phyloP scores from a whole-genome alignment of 2,888 invertebrate species.

The Diadegma fenestrale region DNA sequence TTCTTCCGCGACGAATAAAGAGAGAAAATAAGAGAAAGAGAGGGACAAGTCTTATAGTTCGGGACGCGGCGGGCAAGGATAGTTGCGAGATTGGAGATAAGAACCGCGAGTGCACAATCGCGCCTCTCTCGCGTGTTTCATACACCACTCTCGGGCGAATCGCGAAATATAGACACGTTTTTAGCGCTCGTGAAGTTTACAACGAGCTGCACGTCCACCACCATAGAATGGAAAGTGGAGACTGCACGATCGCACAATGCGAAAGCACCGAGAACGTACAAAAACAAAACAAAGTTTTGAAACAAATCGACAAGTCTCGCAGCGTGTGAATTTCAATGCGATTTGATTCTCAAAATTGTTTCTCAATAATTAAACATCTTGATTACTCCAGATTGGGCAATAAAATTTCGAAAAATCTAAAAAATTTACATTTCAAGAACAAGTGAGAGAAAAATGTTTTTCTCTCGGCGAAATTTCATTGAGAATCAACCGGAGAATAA shows the following conservation, averaged over 20 bases:
- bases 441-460: too few species aligned
- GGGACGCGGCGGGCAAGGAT: constrained; percentile 38
- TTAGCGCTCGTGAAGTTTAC: constrained; percentile 45
- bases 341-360: background rate
- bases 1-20: constrained; percentile 73
- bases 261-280: constrained; percentile 28
- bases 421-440: too few species aligned
- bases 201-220: constrained; percentile 43
- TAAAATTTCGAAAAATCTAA: too few species aligned
- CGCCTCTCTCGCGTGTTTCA: constrained; percentile 51
- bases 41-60: constrained; percentile 49
- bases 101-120: constrained; percentile 70
- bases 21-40: constrained; percentile 56
- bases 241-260: constrained; percentile 29
- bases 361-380: background rate
- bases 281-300: constrained; percentile 24
- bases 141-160: constrained; percentile 67
- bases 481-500: too few species aligned
- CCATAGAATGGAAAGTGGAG: constrained; percentile 57
- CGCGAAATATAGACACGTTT: constrained; percentile 59
- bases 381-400: background rate
- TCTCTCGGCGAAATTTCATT: too few species aligned
- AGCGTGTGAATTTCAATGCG: constrained; percentile 18
- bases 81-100: constrained; percentile 69
- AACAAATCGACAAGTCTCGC: constrained; percentile 6